Conservation (phyloP, 2,797 vertebrate species). For the Astyanax mexicanus region DNA sequence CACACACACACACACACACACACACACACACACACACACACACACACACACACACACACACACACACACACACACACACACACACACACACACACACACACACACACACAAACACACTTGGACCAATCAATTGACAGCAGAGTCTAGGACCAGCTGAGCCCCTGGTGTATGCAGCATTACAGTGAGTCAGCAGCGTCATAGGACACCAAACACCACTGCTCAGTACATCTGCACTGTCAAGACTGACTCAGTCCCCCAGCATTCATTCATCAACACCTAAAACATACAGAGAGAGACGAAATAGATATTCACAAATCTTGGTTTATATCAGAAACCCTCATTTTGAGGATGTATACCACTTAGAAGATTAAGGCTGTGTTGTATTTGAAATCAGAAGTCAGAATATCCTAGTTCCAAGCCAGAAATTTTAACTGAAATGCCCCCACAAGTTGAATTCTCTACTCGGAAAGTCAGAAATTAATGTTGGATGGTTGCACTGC, state of each 20-base stretch:
- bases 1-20: slow-evolving; percentile 27
- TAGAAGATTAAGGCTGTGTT: no score
- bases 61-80: slow-evolving; percentile 27
- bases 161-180: slow-evolving; percentile 21
- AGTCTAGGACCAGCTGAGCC: slow-evolving; percentile 38
- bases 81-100: slow-evolving; percentile 27
- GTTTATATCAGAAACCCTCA: no score
- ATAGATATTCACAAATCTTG: neutral
- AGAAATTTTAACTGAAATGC: no score
- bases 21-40: slow-evolving; percentile 26
- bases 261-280: neutral
- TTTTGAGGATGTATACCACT: no score
- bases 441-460: no score
- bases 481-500: no score
- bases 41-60: slow-evolving; percentile 25
- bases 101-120: slow-evolving; percentile 24
- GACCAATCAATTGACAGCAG: slow-evolving; percentile 34
- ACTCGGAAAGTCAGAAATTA: no score
- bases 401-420: no score
- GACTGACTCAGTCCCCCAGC: slow-evolving; percentile 27
- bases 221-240: slow-evolving; percentile 39
- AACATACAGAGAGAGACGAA: neutral
- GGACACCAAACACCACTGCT: slow-evolving; percentile 43
- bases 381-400: no score
- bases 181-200: slow-evolving; percentile 42